Base-by-base conservation (phyloP, 2,113 vertebrate species). In the Halichoeres trimaculatus region DNA sequence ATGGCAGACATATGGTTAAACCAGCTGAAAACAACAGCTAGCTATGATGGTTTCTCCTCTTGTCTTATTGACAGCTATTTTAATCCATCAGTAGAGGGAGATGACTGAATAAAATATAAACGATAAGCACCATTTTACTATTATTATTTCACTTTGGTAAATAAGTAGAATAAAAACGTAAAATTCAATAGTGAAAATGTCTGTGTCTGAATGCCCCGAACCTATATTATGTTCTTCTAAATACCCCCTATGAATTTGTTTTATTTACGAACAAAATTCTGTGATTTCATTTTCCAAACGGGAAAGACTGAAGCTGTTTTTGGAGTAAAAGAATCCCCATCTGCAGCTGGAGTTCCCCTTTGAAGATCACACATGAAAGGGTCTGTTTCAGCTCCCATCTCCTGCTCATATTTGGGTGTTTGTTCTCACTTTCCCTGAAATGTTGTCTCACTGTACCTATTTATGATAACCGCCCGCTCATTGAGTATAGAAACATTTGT, bases 381-480 rank as follows among this genome's bases (percentile, higher is more conserved):
- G 85, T 90, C 81, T 77, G 35, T 78, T 81, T 80, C 84, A 75
- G 56, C 51, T 71, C 78, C 75, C 66, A 41, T 62, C 9, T 45
- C 38, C 60, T 83, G 75, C 56, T 56, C 30, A 48, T 76, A 78
- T 86, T 85, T 80, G 78, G 63, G 81, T 89, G 77, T 85, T 85
- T 82, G 63, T 75, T 89, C 85, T 85, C 89, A 80, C 78, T 90
- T 92, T 92, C 90, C 84, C 84, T 90, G 86, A 90, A 89, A 57
- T 51, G 75, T 88, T 75, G 73, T 70, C 74, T 89, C 84, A 80
- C 82, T 73, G 79, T 84, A 85, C 53, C 80, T 80, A 73, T 78
- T 91, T 89, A 89, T 90, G 80, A 91, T 86, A 89, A 92, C 85
- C 88, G 57, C 87, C 87, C 62, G 74, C 89, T 89, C 86, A 75